phyloP scores from a whole-genome alignment of 2,797 vertebrate species.

The Ctenopoma kingsleyae region DNA sequence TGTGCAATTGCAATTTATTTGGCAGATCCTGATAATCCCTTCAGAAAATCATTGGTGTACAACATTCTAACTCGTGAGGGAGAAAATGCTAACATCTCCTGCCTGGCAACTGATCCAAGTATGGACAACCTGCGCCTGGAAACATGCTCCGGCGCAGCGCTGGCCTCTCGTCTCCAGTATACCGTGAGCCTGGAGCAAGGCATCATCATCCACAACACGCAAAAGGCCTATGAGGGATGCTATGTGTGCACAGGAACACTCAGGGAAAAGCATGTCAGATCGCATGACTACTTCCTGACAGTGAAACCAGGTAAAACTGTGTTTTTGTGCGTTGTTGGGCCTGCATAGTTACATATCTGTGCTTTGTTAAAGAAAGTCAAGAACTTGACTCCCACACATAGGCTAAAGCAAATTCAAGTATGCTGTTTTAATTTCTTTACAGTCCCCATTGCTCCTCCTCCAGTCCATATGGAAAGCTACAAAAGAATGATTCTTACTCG shows the following conservation, averaged over 20 bases:
- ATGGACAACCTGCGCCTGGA: conserved; percentile 86
- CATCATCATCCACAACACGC: conserved; percentile 85
- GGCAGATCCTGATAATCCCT: conserved; percentile 91
- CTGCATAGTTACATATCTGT: not conserved
- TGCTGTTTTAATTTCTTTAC: conserved; percentile 47
- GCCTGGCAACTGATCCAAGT: conserved; percentile 91
- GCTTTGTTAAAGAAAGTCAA: not conserved
- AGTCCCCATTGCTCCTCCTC: conserved; percentile 89
- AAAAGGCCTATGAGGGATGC: conserved; percentile 88
- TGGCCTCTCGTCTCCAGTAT: conserved; percentile 85
- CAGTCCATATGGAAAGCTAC: conserved; percentile 85
- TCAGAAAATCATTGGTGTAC: conserved; percentile 84
- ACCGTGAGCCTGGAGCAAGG: conserved; percentile 87
- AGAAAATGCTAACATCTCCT: conserved; percentile 84
- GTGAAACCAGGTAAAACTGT: conserved; percentile 88
- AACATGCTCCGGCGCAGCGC: conserved; percentile 78
- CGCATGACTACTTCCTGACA: conserved; percentile 83
- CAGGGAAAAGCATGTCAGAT: conserved; percentile 71
- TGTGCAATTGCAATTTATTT: conserved; percentile 63
- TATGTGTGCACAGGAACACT: conserved; percentile 88
- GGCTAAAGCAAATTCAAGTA: not conserved
- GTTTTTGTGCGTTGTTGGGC: not conserved
- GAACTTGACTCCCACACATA: not conserved
- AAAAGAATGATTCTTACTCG: conserved; percentile 86
- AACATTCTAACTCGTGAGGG: conserved; percentile 86